These are phyloP conservation scores for Drosophila littoralis DNA, from an alignment of 1,140 invertebrate species.

Conservation along the genomic window DNA sequence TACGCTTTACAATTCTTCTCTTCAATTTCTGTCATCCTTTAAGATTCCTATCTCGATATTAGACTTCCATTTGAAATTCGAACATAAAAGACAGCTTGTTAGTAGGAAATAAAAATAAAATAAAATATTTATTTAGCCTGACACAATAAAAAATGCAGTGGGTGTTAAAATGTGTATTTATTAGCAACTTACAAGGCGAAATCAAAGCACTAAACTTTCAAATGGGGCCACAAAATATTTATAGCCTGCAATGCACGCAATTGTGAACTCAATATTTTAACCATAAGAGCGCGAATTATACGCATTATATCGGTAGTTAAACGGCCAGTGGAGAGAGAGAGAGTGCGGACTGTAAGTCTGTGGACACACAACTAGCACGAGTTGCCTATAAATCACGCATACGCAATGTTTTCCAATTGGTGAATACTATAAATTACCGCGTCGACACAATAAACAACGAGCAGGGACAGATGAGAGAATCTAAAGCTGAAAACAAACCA, in stretches of 20 bases:
- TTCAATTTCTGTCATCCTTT: too few species aligned
- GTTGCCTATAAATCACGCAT: slow-evolving; percentile 71
- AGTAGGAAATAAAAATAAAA: neutral
- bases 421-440: slow-evolving; percentile 68
- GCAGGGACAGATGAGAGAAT: neutral
- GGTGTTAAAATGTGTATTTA: too few species aligned
- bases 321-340: neutral
- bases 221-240: slow-evolving; percentile 28
- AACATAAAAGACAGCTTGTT: too few species aligned
- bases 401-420: slow-evolving; percentile 57
- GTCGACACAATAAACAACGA: slow-evolving; percentile 47
- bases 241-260: slow-evolving; percentile 6
- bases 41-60: too few species aligned
- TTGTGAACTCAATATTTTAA: slow-evolving; percentile 20
- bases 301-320: slow-evolving; percentile 27
- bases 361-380: slow-evolving; percentile 24
- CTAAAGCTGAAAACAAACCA: slow-evolving; percentile 31
- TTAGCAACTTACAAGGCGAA: too few species aligned
- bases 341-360: slow-evolving; percentile 21
- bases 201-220: neutral
- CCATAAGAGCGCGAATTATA: slow-evolving; percentile 28
- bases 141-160: neutral
- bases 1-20: too few species aligned
- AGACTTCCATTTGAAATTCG: too few species aligned
- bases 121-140: too few species aligned